These are phyloP conservation scores for Rallus crepitans DNA, from an alignment of 2,797 vertebrate genomes.

Conservation along the genomic window DNA sequence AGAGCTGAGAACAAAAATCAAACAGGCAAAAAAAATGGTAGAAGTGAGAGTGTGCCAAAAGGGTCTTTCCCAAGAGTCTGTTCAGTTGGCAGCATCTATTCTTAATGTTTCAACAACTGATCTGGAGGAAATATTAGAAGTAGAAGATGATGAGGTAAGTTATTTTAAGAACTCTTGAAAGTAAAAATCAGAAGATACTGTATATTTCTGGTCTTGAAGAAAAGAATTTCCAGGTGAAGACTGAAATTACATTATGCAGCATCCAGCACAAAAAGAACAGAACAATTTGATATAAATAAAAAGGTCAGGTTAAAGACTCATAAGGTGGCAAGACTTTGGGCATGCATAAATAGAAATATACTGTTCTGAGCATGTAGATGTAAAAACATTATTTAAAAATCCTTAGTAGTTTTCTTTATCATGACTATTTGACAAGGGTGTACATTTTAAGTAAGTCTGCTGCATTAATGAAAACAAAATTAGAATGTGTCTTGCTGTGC, in stretches of 20 bases:
- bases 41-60: conserved; percentile 50
- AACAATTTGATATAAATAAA: background rate
- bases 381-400: conserved; percentile 5
- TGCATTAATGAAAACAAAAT: conserved; percentile 23
- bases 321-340: background rate
- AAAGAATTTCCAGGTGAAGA: background rate
- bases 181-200: background rate
- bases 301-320: background rate
- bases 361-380: background rate
- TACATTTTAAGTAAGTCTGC: background rate
- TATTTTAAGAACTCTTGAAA: conserved; percentile 12
- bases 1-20: conserved; percentile 84
- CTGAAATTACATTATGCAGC: background rate
- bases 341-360: background rate
- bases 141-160: conserved; percentile 86
- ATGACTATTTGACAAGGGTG: background rate
- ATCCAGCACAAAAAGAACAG: background rate
- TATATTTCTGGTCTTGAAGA: background rate
- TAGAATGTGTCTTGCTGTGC: background rate
- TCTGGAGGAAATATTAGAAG: conserved; percentile 89
- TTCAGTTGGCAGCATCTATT: conserved; percentile 91
- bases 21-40: conserved; percentile 77
- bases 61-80: conserved; percentile 83
- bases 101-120: conserved; percentile 92
- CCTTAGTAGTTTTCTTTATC: conserved; percentile 26